Percentiles rank a stretch among this genome's conserved stretches.
Conservation (phyloP, 2,888 invertebrate genomes). For the Scotopteryx bipunctaria region DNA sequence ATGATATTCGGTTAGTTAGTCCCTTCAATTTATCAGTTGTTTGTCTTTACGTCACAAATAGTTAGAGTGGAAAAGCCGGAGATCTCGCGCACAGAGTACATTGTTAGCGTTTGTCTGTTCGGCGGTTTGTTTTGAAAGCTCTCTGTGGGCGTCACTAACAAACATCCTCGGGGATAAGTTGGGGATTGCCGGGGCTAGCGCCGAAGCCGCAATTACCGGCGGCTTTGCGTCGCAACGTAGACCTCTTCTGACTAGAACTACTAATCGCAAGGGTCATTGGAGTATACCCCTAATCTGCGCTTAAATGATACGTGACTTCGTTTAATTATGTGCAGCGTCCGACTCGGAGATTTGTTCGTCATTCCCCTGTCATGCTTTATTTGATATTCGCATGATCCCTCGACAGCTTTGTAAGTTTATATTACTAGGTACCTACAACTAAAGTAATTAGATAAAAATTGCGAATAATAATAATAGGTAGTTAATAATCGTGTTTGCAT, state of each 20-base stretch:
- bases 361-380: conserved; percentile 17
- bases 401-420: neutral
- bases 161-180: conserved; percentile 62
- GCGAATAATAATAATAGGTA: too few species aligned
- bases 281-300: conserved; percentile 62
- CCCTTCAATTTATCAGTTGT: conserved; percentile 62
- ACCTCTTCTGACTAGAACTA: conserved; percentile 53
- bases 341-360: conserved; percentile 23
- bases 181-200: conserved; percentile 64
- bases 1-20: conserved; percentile 62
- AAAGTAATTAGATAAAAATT: too few species aligned
- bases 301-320: conserved; percentile 66
- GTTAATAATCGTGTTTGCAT: too few species aligned
- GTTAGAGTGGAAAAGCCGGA: conserved; percentile 22
- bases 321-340: conserved; percentile 44
- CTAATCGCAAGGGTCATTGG: conserved; percentile 67
- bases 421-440: too few species aligned
- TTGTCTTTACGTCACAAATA: conserved; percentile 58
- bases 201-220: conserved; percentile 75
- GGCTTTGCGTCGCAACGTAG: conserved; percentile 65
- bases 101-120: conserved; percentile 33
- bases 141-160: conserved; percentile 53
- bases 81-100: conserved; percentile 12
- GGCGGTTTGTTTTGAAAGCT: conserved; percentile 49
- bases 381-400: conserved; percentile 7